Percentiles rank a stretch among this genome's conserved stretches.
Evolutionary conservation across 1,140 invertebrate species (phyloP).

Genomic region (Bactericera cockerelli): DNA sequence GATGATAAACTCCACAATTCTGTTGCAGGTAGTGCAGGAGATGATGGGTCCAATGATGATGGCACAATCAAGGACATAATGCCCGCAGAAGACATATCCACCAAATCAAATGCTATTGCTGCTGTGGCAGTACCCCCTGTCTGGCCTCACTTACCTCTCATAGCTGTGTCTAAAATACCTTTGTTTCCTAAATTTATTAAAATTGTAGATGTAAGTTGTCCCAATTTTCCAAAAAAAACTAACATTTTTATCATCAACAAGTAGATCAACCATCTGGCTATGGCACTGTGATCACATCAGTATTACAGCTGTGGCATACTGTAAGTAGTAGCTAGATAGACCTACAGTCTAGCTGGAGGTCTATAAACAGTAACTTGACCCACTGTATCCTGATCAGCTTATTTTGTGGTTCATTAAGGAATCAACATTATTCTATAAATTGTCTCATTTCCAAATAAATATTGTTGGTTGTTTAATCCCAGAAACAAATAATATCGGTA

Average conservation of each 20-base stretch:
- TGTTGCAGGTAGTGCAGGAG: neutral
- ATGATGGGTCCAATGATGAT: neutral
- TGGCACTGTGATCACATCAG: neutral
- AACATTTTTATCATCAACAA: neutral
- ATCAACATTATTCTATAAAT: too few relatives aligned
- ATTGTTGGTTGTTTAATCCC: too few relatives aligned
- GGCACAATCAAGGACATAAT: constrained; percentile 3
- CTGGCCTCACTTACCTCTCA: constrained; percentile 88
- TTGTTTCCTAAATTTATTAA: constrained; percentile 98
- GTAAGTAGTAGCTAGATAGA: too few relatives aligned
- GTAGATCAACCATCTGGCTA: neutral
- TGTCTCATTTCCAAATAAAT: too few relatives aligned
- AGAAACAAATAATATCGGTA: too few relatives aligned
- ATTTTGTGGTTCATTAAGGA: too few relatives aligned
- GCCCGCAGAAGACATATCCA: constrained; percentile 4
- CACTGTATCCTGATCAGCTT: too few relatives aligned
- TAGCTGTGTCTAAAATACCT: constrained; percentile 85
- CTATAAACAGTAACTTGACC: too few relatives aligned
- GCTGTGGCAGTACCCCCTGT: constrained; percentile 90
- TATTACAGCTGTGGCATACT: neutral
- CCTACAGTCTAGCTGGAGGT: too few relatives aligned
- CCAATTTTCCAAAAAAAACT: too few relatives aligned
- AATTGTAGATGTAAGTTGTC: constrained; percentile 74
- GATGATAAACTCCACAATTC: neutral
- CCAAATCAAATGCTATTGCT: constrained; percentile 35